A percentile compares a stretch with the other conserved stretches of the same genome.
Conservation (phyloP, 2,888 invertebrate species). For the Heliconius charithonia region DNA sequence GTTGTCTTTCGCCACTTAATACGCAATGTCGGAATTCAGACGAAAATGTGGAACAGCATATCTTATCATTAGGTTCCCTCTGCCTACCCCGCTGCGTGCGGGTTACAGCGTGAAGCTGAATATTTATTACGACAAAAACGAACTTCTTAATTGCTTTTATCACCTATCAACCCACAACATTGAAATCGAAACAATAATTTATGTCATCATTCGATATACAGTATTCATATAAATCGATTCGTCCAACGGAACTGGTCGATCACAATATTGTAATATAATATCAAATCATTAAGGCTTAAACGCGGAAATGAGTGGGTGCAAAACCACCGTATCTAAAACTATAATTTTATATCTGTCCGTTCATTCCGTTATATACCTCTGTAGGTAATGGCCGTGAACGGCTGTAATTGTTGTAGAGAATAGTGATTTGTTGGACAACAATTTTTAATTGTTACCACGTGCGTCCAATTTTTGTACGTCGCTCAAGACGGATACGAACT, state of each 20-base stretch:
- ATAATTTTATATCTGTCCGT: conserved; percentile 79
- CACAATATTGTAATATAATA: conserved; percentile 79
- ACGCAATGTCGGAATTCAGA: no score
- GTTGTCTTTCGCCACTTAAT: no score
- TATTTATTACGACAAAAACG: conserved; percentile 51
- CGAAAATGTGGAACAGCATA: no score
- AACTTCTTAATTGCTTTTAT: conserved; percentile 51
- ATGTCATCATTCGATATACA: conserved; percentile 62
- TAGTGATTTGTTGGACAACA: conserved; percentile 75
- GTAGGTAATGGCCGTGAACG: conserved; percentile 71
- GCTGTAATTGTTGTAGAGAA: conserved; percentile 75
- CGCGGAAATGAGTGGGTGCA: conserved; percentile 83
- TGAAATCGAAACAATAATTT: conserved; percentile 59
- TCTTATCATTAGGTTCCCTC: no score
- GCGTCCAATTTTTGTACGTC: conserved; percentile 63
- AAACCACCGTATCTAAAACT: conserved; percentile 81
- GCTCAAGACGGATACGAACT: conserved; percentile 52
- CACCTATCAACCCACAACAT: conserved; percentile 54
- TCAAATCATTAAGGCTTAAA: conserved; percentile 77
- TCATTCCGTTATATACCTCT: conserved; percentile 68
- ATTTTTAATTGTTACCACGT: conserved; percentile 79
- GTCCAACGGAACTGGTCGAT: conserved; percentile 64
- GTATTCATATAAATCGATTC: conserved; percentile 72
- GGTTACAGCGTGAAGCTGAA: no score
- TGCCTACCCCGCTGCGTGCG: no score